Percentiles rank a stretch among this genome's conserved stretches.
Conservation (phyloP, 2,888 invertebrate species). For the Argyresthia goedartella region DNA sequence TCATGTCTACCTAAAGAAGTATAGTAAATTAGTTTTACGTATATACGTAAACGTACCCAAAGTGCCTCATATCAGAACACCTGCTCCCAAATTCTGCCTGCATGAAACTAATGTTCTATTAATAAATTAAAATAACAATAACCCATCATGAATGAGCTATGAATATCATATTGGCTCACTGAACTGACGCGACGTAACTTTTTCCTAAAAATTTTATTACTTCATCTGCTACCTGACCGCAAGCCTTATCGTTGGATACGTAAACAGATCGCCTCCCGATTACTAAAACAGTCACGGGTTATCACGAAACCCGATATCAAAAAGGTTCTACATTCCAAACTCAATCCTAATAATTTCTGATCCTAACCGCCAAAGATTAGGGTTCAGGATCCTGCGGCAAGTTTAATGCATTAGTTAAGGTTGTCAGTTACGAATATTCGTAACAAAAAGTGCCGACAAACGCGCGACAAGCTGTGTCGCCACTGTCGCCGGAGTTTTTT, state of each 20-base stretch:
- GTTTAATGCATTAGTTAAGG: too few relatives aligned
- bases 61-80: too few relatives aligned
- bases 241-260: conserved; percentile 27
- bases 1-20: too few relatives aligned
- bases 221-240: conserved; percentile 52
- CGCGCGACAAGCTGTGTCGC: conserved; percentile 11
- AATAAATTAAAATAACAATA: too few relatives aligned
- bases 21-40: too few relatives aligned
- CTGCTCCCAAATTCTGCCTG: too few relatives aligned
- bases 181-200: background rate
- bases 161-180: too few relatives aligned
- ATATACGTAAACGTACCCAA: too few relatives aligned
- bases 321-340: background rate
- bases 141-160: too few relatives aligned
- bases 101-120: too few relatives aligned
- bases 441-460: conserved; percentile 65
- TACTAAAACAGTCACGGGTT: conserved; percentile 64
- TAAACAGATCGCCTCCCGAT: conserved; percentile 53
- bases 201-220: conserved; percentile 30
- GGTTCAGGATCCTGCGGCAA: background rate
- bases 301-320: background rate
- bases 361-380: background rate
- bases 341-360: background rate
- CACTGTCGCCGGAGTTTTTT: conserved; percentile 29
- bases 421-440: conserved; percentile 1